Percentiles rank a stretch among this genome's conserved stretches.
Conservation (phyloP, 1,140 invertebrate species). For the Leptinotarsa texana region DNA sequence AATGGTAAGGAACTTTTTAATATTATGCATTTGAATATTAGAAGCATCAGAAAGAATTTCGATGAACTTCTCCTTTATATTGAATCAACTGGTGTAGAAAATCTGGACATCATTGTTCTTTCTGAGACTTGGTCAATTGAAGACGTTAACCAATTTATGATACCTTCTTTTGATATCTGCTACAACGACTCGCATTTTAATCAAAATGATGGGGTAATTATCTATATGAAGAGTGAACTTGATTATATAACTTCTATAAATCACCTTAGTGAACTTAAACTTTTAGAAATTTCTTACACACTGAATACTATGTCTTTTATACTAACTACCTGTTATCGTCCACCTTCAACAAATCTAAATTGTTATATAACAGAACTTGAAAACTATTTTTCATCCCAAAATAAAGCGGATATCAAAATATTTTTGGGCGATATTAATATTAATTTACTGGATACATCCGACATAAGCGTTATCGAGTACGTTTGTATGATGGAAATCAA, state of each 20-base stretch:
- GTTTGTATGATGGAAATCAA: not conserved
- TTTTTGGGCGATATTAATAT: conserved; percentile 19
- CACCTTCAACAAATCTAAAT: conserved; percentile 4
- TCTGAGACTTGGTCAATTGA: conserved; percentile 4
- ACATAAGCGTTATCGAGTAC: conserved; percentile 10
- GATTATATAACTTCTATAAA: not conserved
- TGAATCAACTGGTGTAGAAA: not conserved
- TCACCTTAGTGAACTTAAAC: conserved; percentile 7
- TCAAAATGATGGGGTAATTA: conserved; percentile 19
- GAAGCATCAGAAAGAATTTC: conserved; percentile 14
- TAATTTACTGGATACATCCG: conserved; percentile 2
- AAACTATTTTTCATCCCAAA: not conserved
- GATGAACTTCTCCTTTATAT: conserved; percentile 12
- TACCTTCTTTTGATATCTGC: conserved; percentile 7
- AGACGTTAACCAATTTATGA: not conserved
- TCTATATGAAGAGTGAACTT: not conserved
- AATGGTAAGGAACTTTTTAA: conserved; percentile 2
- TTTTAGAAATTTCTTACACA: not conserved
- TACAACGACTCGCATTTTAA: conserved; percentile 15
- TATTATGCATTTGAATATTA: conserved; percentile 9
- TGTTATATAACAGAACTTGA: conserved; percentile 10
- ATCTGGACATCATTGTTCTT: conserved; percentile 12
- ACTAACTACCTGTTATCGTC: not conserved
- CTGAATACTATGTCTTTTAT: not conserved
- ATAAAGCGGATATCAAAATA: not conserved